Conservation (phyloP, 2,888 invertebrate genomes). For the Amphimallon solstitiale region DNA sequence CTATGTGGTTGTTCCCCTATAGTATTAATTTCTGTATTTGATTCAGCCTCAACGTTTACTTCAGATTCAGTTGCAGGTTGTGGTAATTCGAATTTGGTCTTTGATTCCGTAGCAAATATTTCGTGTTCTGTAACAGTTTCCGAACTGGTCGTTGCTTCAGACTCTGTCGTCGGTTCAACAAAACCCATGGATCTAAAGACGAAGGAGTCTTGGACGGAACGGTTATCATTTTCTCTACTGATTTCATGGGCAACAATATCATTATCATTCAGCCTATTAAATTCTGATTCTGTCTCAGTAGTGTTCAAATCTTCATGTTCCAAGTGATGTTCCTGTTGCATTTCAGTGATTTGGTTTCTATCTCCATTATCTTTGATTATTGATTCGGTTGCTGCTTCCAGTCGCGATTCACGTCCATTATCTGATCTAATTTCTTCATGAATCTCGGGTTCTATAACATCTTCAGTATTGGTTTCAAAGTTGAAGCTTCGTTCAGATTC, state of each 20-base stretch:
- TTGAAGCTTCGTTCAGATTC: slow-evolving; percentile 47
- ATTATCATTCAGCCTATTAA: not conserved
- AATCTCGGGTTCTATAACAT: slow-evolving; percentile 56
- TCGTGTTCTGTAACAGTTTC: slow-evolving; percentile 41
- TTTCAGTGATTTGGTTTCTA: too few species aligned
- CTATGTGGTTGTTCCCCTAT: too few species aligned
- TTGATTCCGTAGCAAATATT: slow-evolving; percentile 37
- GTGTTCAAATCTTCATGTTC: slow-evolving; percentile 10
- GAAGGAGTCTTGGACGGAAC: too few species aligned
- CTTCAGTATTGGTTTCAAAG: slow-evolving; percentile 49
- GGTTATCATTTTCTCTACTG: too few species aligned
- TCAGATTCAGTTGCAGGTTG: slow-evolving; percentile 47
- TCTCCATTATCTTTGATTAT: not conserved
- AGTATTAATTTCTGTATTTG: slow-evolving; percentile 43
- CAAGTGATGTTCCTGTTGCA: slow-evolving; percentile 43
- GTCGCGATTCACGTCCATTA: slow-evolving; percentile 43
- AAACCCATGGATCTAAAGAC: too few species aligned
- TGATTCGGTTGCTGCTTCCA: slow-evolving; percentile 47
- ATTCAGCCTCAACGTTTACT: slow-evolving; percentile 47
- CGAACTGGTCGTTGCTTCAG: slow-evolving; percentile 43
- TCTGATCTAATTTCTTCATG: slow-evolving; percentile 47
- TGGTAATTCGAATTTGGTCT: slow-evolving; percentile 41
- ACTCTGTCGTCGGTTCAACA: slow-evolving; percentile 44
- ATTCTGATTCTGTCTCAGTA: slow-evolving; percentile 24
- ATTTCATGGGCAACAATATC: too few species aligned